Evolutionary conservation across 1,140 invertebrate species (phyloP).

Genomic region (Ostrea edulis): DNA sequence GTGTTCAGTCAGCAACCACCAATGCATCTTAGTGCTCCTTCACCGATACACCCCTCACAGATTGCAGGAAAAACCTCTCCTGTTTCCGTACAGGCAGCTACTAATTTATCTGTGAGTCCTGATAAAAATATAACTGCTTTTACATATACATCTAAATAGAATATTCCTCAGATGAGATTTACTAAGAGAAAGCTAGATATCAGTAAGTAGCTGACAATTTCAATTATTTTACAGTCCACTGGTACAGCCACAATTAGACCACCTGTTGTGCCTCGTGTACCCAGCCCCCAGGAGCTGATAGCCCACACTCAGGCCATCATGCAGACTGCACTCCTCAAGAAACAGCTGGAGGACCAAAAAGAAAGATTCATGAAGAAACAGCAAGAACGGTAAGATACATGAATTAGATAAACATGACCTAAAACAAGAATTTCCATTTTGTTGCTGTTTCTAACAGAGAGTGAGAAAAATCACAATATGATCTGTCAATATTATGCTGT

Average conservation of each 20-base stretch:
- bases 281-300: slow-evolving; percentile 90
- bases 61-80: slow-evolving; percentile 59
- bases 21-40: slow-evolving; percentile 79
- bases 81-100: slow-evolving; percentile 54
- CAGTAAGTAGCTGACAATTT: not conserved
- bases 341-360: slow-evolving; percentile 91
- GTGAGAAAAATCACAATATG: too few relatives aligned
- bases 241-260: slow-evolving; percentile 62
- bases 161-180: not conserved
- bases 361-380: slow-evolving; percentile 90
- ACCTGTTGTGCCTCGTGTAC: slow-evolving; percentile 83
- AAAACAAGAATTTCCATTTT: too few relatives aligned
- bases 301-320: slow-evolving; percentile 90
- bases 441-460: too few relatives aligned
- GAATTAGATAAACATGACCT: too few relatives aligned
- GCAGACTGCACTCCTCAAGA: slow-evolving; percentile 90
- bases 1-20: slow-evolving; percentile 80
- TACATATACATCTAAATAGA: not conserved
- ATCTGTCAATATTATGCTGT: not conserved
- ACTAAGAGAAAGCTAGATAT: not conserved
- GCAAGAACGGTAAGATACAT: slow-evolving; percentile 80
- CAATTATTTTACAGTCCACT: slow-evolving; percentile 25
- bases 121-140: not conserved
- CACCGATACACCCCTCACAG: slow-evolving; percentile 78
- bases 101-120: slow-evolving; percentile 61